phyloP scores from a whole-genome alignment of 2,888 invertebrate genomes.

The Platycnemis pennipes region DNA sequence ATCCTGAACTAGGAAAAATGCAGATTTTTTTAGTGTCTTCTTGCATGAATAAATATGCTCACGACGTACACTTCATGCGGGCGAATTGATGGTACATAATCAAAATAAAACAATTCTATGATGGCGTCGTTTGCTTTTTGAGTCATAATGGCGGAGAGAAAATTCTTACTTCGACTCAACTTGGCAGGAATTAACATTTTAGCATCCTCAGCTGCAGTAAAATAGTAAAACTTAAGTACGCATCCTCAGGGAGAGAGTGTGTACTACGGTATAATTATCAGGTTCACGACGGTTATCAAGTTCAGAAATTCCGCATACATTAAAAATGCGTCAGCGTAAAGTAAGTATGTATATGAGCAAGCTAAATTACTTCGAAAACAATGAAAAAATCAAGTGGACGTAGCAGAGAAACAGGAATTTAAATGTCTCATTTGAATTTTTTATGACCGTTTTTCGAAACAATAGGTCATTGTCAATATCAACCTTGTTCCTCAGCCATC shows the following conservation, averaged over 20 bases:
- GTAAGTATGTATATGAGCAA: not conserved
- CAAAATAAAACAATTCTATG: too few relatives aligned
- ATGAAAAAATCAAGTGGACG: not conserved
- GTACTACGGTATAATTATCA: not conserved
- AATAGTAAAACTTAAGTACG: not conserved
- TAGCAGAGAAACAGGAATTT: not conserved
- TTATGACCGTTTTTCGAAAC: not conserved
- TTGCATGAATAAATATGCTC: not conserved
- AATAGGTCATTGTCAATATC: conserved; percentile 8
- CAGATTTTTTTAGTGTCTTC: not conserved
- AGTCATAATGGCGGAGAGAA: too few relatives aligned
- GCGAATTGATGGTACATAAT: too few relatives aligned
- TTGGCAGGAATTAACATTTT: not conserved
- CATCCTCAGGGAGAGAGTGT: not conserved
- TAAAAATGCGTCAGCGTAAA: not conserved
- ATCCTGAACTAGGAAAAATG: not conserved
- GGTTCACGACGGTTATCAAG: not conserved
- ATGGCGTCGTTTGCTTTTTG: too few relatives aligned
- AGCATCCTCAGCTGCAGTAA: not conserved
- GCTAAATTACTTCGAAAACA: not conserved
- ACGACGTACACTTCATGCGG: not conserved
- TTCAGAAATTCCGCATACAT: not conserved
- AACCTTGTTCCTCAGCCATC: not conserved
- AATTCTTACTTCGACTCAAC: not conserved
- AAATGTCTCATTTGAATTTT: conserved; percentile 29